These are phyloP conservation scores for Scaptomyza caliginosa DNA, from an alignment of 2,888 invertebrate genomes.

Conservation along the genomic window DNA sequence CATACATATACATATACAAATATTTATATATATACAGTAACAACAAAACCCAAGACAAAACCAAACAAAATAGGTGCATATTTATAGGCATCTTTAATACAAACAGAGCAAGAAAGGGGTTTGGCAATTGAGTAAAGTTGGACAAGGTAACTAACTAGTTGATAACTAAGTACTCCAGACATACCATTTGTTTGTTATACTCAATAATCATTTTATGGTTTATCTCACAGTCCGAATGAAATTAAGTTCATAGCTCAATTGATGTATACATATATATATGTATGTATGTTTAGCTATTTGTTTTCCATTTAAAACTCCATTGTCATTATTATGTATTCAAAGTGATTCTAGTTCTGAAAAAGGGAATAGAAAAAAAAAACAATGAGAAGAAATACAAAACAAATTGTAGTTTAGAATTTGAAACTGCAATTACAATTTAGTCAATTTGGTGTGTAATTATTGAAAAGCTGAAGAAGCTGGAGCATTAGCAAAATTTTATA, in stretches of 20 bases:
- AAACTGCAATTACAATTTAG: constrained; percentile 71
- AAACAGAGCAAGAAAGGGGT: not conserved
- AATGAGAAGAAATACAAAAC: constrained; percentile 33
- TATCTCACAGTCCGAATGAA: constrained; percentile 1
- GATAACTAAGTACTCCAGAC: constrained; percentile 12
- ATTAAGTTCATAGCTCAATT: constrained; percentile 42
- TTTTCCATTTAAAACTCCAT: constrained; percentile 7
- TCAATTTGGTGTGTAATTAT: constrained; percentile 73
- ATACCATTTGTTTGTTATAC: not conserved
- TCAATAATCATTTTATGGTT: constrained; percentile 2
- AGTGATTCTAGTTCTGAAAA: not conserved
- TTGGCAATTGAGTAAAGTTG: not conserved
- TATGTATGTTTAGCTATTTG: constrained; percentile 19
- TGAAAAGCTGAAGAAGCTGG: constrained; percentile 49
- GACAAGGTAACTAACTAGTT: not conserved
- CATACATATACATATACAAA: constrained; percentile 74
- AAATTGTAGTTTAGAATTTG: constrained; percentile 56
- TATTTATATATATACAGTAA: constrained; percentile 62
- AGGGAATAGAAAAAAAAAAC: constrained; percentile 19
- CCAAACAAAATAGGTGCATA: constrained; percentile 26
- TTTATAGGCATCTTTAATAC: constrained; percentile 40
- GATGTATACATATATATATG: too few relatives aligned
- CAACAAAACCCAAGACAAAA: constrained; percentile 19
- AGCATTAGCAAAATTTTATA: constrained; percentile 66
- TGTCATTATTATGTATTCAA: constrained; percentile 4